phyloP scores from a whole-genome alignment of 2,797 vertebrate species.

The Anisognathus igniventris region DNA sequence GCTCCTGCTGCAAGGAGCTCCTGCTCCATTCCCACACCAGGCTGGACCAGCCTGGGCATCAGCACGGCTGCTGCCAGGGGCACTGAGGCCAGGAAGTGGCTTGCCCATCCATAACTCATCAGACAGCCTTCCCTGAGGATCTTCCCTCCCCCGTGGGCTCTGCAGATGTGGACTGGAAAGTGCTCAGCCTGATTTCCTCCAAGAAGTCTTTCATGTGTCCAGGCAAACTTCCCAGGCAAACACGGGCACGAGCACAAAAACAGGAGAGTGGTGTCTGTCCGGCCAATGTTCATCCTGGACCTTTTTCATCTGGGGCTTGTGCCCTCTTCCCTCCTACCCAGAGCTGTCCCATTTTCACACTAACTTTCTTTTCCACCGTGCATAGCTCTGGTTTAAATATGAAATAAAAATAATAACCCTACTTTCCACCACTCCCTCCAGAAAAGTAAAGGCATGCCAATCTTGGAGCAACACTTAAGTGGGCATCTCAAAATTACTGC shows the following conservation, averaged over 20 bases:
- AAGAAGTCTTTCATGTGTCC: neutral
- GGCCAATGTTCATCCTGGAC: neutral
- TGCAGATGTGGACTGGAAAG: neutral
- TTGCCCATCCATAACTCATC: neutral
- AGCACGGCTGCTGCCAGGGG: rapidly evolving
- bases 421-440: neutral
- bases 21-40: neutral
- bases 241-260: rapidly evolving
- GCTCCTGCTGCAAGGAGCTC: neutral
- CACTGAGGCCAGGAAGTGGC: neutral
- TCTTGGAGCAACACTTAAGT: neutral
- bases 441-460: neutral
- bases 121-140: neutral
- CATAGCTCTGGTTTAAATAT: neutral
- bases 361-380: neutral
- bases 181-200: neutral
- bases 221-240: neutral
- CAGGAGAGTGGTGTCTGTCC: neutral
- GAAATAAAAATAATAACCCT: neutral
- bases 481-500: neutral
- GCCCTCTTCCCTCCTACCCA: neutral
- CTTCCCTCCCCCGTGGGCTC: neutral
- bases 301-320: neutral
- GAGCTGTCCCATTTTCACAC: neutral
- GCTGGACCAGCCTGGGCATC: neutral